Percentiles rank a stretch among this genome's conserved stretches.
Evolutionary conservation across 2,888 invertebrate species (phyloP).

Genomic region (Cremastinae sp.): DNA sequence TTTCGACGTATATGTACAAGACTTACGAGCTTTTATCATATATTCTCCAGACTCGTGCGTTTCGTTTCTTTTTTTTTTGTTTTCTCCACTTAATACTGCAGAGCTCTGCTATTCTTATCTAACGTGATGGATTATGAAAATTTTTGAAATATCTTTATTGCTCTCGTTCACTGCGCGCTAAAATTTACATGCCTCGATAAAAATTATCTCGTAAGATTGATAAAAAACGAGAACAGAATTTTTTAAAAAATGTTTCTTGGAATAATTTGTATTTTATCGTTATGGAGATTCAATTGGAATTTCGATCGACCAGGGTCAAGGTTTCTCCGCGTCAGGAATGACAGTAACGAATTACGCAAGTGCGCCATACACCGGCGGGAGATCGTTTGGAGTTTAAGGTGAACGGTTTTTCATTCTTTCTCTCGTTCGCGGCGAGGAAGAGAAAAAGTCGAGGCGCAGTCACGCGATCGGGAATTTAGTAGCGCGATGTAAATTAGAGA

Average conservation of each 20-base stretch:
- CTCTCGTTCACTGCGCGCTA: not conserved
- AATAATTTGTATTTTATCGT: not conserved
- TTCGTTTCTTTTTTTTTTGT: not conserved
- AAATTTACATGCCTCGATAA: not conserved
- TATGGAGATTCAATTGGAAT: slow-evolving; percentile 39
- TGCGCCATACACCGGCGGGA: slow-evolving; percentile 21
- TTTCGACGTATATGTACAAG: slow-evolving; percentile 1
- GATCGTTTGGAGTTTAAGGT: slow-evolving; percentile 33
- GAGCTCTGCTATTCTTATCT: slow-evolving; percentile 20
- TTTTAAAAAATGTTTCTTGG: too few species aligned
- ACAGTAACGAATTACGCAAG: slow-evolving; percentile 42
- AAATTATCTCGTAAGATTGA: not conserved
- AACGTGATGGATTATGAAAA: slow-evolving; percentile 9
- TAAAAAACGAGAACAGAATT: too few species aligned
- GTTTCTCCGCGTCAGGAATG: slow-evolving; percentile 42
- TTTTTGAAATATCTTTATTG: slow-evolving; percentile 13
- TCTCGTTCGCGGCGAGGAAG: not conserved
- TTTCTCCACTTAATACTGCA: slow-evolving; percentile 3
- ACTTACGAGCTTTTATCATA: slow-evolving; percentile 7
- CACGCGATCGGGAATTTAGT: slow-evolving; percentile 19
- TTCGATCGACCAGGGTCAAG: slow-evolving; percentile 64
- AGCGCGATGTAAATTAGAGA: not conserved
- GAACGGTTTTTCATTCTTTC: slow-evolving; percentile 38
- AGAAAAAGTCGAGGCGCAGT: slow-evolving; percentile 26
- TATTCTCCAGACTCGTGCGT: slow-evolving; percentile 4